Conservation (phyloP, 2,113 vertebrate species). For the Rhabdornis inornatus region DNA sequence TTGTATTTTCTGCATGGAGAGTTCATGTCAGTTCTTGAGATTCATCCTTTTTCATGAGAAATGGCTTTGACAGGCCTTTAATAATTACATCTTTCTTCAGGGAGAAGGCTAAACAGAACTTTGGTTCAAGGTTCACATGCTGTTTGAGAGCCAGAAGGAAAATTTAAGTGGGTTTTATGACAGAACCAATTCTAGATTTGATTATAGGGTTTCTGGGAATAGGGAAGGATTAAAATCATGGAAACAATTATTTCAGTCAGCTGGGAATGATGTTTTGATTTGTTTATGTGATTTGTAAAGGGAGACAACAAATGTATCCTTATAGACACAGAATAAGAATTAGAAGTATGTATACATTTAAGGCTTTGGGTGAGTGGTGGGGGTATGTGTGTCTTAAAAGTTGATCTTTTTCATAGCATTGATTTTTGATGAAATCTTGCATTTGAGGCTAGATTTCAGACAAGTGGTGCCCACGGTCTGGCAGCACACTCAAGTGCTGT, state of each 20-base stretch:
- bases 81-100: neutral
- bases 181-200: neutral
- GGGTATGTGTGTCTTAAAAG: neutral
- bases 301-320: neutral
- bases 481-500: fast-evolving
- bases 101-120: neutral
- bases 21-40: neutral
- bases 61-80: neutral
- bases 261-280: neutral
- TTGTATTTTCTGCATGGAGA: neutral
- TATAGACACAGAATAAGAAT: neutral
- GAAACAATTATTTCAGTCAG: neutral
- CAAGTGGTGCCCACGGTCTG: neutral
- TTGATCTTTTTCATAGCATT: fast-evolving
- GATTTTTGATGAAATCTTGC: neutral
- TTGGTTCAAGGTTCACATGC: neutral
- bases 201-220: neutral
- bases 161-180: neutral
- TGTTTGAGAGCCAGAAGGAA: neutral
- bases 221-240: neutral
- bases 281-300: neutral
- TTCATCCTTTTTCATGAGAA: neutral
- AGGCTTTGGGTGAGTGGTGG: neutral
- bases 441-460: neutral
- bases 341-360: neutral